Percentiles rank a stretch among this genome's conserved stretches.
phyloP scores from a whole-genome alignment of 2,797 vertebrate genomes.

The Megaceryle alcyon region DNA sequence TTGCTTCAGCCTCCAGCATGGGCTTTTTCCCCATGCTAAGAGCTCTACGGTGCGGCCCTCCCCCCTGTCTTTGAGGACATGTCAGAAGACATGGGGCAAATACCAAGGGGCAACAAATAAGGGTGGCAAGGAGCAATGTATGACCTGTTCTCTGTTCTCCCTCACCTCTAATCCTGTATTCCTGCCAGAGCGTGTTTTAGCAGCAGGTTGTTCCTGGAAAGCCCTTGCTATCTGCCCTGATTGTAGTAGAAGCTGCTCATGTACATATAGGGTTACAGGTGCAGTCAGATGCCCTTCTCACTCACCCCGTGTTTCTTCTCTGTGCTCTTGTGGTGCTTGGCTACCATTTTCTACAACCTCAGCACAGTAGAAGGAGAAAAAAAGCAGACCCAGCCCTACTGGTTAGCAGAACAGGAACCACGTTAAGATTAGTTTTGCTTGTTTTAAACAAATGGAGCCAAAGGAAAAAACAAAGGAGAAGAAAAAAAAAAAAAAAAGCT shows the following conservation, averaged over 20 bases:
- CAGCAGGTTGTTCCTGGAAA: conserved; percentile 59
- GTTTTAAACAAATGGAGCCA: neutral
- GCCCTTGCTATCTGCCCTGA: conserved; percentile 30
- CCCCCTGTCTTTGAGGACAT: neutral
- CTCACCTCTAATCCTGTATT: conserved; percentile 25
- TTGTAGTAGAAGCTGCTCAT: neutral
- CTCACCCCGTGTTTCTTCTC: neutral
- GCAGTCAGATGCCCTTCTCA: neutral
- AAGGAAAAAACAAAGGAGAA: neutral
- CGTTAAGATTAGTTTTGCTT: neutral
- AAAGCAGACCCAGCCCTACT: neutral
- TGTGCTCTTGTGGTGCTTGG: neutral
- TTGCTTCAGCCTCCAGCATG: neutral
- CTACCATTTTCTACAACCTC: neutral
- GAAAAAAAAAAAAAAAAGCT: neutral
- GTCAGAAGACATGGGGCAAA: neutral
- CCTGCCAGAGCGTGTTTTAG: neutral
- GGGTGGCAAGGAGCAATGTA: neutral
- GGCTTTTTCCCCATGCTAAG: neutral
- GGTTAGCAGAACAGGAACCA: neutral
- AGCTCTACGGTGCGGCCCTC: neutral
- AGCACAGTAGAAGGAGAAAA: neutral
- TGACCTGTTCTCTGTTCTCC: conserved; percentile 34
- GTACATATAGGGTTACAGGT: conserved; percentile 44
- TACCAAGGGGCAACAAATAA: neutral